Evolutionary conservation across 2,797 vertebrate species (phyloP).

Genomic region (Tangara arthus): DNA sequence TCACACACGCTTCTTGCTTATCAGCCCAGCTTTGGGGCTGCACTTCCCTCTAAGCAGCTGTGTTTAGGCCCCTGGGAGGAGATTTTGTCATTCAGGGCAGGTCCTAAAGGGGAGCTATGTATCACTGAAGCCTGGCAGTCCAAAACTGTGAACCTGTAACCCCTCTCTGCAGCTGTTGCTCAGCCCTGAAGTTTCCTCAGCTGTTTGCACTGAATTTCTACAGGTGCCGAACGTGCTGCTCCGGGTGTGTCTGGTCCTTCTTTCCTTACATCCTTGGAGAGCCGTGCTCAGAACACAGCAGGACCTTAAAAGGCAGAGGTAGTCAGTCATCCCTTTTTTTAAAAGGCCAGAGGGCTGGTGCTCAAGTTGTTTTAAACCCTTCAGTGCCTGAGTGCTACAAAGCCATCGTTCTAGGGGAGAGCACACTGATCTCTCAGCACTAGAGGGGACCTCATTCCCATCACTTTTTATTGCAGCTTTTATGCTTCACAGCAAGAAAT

Average conservation of each 20-base stretch:
- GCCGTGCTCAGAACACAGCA: not conserved
- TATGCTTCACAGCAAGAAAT: not conserved
- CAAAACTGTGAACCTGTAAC: slow-evolving; percentile 40
- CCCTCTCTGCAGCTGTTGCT: slow-evolving; percentile 32
- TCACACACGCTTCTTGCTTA: not conserved
- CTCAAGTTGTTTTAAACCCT: not conserved
- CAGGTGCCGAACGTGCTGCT: slow-evolving; percentile 14
- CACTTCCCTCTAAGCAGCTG: slow-evolving; percentile 14
- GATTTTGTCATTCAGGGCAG: slow-evolving; percentile 38
- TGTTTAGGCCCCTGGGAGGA: not conserved
- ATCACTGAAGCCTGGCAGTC: not conserved
- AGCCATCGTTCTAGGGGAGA: not conserved
- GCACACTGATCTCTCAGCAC: not conserved
- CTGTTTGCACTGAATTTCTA: slow-evolving; percentile 40
- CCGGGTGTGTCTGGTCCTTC: not conserved
- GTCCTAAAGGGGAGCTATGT: not conserved
- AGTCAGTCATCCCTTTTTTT: not conserved
- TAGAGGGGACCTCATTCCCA: not conserved
- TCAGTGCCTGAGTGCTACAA: not conserved
- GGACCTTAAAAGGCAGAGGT: not conserved
- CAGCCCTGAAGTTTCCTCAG: slow-evolving; percentile 26
- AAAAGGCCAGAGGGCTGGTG: not conserved
- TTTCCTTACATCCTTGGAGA: not conserved
- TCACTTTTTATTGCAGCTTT: not conserved
- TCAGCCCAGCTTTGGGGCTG: not conserved